A percentile compares a stretch with the other conserved stretches of the same genome.
These are phyloP conservation scores for Harmothoe impar DNA, from an alignment of 2,888 invertebrate genomes.

Conservation along the genomic window DNA sequence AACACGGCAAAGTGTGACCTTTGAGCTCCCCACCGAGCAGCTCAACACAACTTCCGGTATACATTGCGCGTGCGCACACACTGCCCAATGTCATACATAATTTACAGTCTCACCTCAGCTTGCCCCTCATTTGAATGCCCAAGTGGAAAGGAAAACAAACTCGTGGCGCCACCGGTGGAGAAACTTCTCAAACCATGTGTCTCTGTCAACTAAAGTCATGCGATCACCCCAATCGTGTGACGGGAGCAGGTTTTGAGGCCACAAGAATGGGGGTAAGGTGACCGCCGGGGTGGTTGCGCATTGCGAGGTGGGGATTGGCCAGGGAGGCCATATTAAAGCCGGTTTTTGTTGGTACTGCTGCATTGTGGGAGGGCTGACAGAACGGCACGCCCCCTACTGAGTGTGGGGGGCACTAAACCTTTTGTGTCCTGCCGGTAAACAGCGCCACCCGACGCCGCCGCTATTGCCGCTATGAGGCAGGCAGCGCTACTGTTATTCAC, in stretches of 20 bases:
- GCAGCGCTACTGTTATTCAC: conserved; percentile 48
- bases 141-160: not conserved
- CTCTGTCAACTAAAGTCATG: conserved; percentile 19
- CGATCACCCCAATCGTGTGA: conserved; percentile 15
- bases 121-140: not conserved
- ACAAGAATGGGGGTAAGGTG: conserved; percentile 3
- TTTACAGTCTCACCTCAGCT: not conserved
- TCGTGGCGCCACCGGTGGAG: not conserved
- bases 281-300: not conserved
- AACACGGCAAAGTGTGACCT: not conserved
- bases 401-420: not conserved
- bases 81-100: not conserved
- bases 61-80: not conserved
- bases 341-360: not conserved
- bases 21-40: not conserved
- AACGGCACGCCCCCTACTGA: not conserved
- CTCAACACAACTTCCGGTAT: not conserved
- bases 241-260: not conserved
- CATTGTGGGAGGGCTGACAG: not conserved
- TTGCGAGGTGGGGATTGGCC: not conserved
- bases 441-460: conserved; percentile 31
- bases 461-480: conserved; percentile 28
- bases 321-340: not conserved
- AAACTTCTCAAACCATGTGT: not conserved
- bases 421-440: conserved; percentile 39